Evolutionary conservation across 2,113 vertebrate genomes (phyloP).

Genomic region (Dendropsophus ebraccatus): DNA sequence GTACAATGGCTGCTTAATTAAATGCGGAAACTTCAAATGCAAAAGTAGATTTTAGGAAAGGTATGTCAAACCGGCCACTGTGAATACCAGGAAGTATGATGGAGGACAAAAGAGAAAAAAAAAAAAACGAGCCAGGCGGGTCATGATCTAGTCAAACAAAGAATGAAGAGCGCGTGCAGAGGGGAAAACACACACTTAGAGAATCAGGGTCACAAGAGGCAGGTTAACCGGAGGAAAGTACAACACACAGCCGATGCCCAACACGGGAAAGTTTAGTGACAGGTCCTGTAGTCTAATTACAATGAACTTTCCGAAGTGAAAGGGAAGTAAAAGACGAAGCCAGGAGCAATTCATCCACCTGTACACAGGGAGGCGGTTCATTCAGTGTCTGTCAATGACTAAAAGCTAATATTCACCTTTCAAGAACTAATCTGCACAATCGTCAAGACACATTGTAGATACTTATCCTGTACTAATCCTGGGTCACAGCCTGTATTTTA

Average conservation of each 20-base stretch:
- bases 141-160: conserved; percentile 1
- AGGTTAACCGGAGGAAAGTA: conserved; percentile 3
- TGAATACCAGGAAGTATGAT: not conserved
- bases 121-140: not conserved
- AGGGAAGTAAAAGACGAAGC: not conserved
- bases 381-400: too few species aligned
- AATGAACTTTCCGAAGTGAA: not conserved
- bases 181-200: not conserved
- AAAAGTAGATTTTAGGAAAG: not conserved
- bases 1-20: not conserved
- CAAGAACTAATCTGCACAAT: too few species aligned
- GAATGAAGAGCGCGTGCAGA: not conserved
- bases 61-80: not conserved
- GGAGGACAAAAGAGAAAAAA: not conserved
- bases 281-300: not conserved
- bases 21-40: not conserved
- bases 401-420: too few species aligned
- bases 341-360: not conserved
- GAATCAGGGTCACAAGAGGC: too few species aligned
- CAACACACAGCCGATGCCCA: not conserved
- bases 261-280: conserved; percentile 18
- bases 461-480: too few species aligned
- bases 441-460: too few species aligned
- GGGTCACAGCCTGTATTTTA: too few species aligned
- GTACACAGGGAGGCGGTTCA: not conserved